phyloP scores from a whole-genome alignment of 1,140 invertebrate genomes.

The Lepidurus couesii region DNA sequence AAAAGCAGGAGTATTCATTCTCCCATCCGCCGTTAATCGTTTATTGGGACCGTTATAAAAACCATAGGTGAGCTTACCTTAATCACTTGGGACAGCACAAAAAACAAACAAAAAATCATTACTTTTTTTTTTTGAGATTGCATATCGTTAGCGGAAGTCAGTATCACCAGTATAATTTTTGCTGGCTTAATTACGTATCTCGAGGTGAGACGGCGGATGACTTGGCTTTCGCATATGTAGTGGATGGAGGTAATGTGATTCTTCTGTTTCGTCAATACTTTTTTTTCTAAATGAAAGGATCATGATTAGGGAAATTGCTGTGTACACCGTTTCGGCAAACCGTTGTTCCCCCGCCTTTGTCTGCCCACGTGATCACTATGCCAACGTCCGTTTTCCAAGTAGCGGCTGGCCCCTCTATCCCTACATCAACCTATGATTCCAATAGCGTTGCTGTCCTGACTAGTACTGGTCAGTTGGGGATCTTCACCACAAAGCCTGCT shows the following conservation, averaged over 20 bases:
- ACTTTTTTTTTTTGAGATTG: not conserved
- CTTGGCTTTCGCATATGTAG: slow-evolving; percentile 58
- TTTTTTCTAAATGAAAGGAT: slow-evolving; percentile 29
- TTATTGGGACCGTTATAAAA: slow-evolving; percentile 56
- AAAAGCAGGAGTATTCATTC: slow-evolving; percentile 63
- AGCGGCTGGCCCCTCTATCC: not conserved
- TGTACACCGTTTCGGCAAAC: slow-evolving; percentile 65
- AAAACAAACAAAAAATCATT: not conserved
- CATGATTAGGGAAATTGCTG: slow-evolving; percentile 52
- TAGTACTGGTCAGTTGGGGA: not conserved
- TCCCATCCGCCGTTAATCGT: slow-evolving; percentile 46
- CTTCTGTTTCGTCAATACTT: slow-evolving; percentile 33
- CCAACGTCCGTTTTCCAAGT: slow-evolving; percentile 37
- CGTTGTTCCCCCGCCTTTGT: slow-evolving; percentile 78
- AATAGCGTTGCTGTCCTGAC: slow-evolving; percentile 23
- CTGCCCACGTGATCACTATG: slow-evolving; percentile 55
- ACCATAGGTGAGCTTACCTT: slow-evolving; percentile 43
- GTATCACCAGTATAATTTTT: not conserved
- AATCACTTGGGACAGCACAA: not conserved
- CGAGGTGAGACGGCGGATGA: not conserved
- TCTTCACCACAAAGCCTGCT: not conserved
- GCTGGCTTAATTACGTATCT: not conserved
- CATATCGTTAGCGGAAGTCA: not conserved
- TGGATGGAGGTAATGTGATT: slow-evolving; percentile 57
- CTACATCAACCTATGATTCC: not conserved